Evolutionary conservation across 2,797 vertebrate species (phyloP).

Genomic region (Thaleichthys pacificus): DNA sequence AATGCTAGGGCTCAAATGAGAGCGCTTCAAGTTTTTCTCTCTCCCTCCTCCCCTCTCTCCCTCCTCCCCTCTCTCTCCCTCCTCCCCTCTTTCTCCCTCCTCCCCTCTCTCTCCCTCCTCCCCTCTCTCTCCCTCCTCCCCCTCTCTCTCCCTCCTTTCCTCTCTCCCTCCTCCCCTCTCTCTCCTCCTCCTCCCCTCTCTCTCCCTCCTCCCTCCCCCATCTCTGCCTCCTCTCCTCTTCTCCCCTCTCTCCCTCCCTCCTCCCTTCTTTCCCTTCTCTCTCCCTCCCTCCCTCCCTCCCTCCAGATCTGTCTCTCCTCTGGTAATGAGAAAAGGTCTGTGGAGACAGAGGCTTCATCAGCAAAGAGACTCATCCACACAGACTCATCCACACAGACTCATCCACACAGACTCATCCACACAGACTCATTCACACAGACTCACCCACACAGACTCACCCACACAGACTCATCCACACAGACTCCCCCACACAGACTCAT

Average conservation of each 20-base stretch:
- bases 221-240: neutral
- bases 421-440: too few relatives aligned
- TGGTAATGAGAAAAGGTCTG: constrained; percentile 67
- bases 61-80: neutral
- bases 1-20: constrained; percentile 32
- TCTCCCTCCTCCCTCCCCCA: neutral
- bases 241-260: constrained; percentile 11
- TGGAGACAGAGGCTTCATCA: constrained; percentile 64
- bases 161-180: too few relatives aligned
- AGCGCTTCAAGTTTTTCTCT: neutral
- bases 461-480: too few relatives aligned
- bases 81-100: constrained; percentile 18
- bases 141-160: constrained; percentile 20
- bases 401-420: too few relatives aligned
- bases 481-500: too few relatives aligned
- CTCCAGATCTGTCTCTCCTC: constrained; percentile 55
- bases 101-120: neutral
- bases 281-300: neutral
- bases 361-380: constrained; percentile 58
- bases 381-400: too few relatives aligned
- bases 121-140: constrained; percentile 1
- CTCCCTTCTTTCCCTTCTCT: constrained; percentile 1
- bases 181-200: too few relatives aligned
- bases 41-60: constrained; percentile 5
- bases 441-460: too few relatives aligned